Base-by-base conservation (phyloP, 2,113 vertebrate species). In the Dasypus novemcinctus region DNA sequence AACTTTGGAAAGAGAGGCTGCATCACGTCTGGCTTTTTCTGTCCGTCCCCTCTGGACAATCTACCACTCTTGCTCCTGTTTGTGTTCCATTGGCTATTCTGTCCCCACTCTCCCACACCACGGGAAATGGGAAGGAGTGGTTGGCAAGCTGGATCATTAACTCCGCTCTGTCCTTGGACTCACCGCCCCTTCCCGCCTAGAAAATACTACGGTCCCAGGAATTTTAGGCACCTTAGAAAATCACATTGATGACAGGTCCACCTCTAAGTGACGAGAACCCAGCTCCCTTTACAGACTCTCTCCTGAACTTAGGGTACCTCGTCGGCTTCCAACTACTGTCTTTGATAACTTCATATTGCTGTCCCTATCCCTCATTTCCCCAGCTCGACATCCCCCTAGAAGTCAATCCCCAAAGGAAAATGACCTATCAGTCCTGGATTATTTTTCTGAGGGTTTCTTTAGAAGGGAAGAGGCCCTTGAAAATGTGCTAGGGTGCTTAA, bases 171-270 rank as follows among this genome's bases (percentile, higher is more conserved):
- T 10, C 38, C 12, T 13, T 2, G 4, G 23, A 25, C 18, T 31
- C 49, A 23, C 29, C 1, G 10, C 6, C 12, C 20, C 18, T 63
- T 14, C 49, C 49, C 2, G 3, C 31, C 23, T 36, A 17, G 15
- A 66, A 64, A 33, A 74, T 41, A 13, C 71, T 27, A 15, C 31
- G 4, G 88, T 11, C 36, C 43, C 61, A 25, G 52, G 36, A 46
- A 54, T 9, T 29, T 6, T 3, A 3, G 9, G 3, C 4, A 59
- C 12, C 7, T 41, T 14, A 41, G 8, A 4, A 74, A 66, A 36
- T 17, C 29, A 0, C 0, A 11, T 71, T 7, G 46, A 8, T 33
- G 18, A 29, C 21, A 38, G 11, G 11, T 82, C 52, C 5, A 57
- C 36, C 43, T 61, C 7, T 1, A 69, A 21, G 57, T 33, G 43